A percentile compares a stretch with the other conserved stretches of the same genome.
Evolutionary conservation across 1,140 invertebrate species (phyloP).

Genomic region (Formica exsecta): DNA sequence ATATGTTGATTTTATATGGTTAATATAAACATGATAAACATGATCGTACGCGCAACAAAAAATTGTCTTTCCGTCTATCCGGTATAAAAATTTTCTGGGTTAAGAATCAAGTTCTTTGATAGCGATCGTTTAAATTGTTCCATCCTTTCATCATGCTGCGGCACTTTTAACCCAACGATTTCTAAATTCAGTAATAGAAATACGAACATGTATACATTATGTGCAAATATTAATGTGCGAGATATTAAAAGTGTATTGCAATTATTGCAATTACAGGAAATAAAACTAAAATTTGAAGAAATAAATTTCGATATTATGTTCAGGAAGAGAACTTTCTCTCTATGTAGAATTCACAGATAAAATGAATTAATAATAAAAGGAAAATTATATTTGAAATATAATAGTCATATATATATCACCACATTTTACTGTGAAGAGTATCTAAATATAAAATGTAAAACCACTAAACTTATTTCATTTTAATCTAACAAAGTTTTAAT

Average conservation of each 20-base stretch:
- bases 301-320: not conserved
- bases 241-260: not conserved
- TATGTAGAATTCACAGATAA: not conserved
- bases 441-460: not conserved
- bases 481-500: not conserved
- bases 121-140: conserved; percentile 69
- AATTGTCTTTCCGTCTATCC: conserved; percentile 78
- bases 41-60: conserved; percentile 81
- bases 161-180: conserved; percentile 5
- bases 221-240: not conserved
- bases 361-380: not conserved
- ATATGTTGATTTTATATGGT: conserved; percentile 6
- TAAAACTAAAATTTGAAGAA: not conserved
- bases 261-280: not conserved
- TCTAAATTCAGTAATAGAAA: conserved; percentile 31
- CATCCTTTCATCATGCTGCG: conserved; percentile 31
- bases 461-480: not conserved
- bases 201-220: not conserved
- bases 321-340: not conserved
- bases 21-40: conserved; percentile 71
- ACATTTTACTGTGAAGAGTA: not conserved
- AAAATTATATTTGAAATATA: not conserved
- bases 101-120: conserved; percentile 85
- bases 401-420: not conserved
- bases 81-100: conserved; percentile 81